These are phyloP conservation scores for Mayetiola destructor DNA, from an alignment of 2,888 invertebrate genomes.

Conservation along the genomic window DNA sequence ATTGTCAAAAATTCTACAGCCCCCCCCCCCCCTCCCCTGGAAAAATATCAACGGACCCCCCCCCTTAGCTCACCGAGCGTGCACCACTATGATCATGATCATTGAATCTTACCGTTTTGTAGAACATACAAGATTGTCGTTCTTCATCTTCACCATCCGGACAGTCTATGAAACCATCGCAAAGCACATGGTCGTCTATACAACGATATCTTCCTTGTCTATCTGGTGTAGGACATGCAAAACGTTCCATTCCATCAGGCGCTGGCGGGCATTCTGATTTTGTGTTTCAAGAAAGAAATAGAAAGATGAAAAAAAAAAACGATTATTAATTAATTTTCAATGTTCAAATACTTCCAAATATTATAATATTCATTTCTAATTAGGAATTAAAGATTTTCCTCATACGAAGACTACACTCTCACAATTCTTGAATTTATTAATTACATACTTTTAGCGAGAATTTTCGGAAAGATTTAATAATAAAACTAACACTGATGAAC, in stretches of 20 bases:
- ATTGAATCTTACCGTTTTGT: conserved; percentile 70
- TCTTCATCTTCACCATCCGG: conserved; percentile 88
- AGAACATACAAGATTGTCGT: conserved; percentile 88
- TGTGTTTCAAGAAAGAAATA: conserved; percentile 13
- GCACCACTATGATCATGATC: too few species aligned
- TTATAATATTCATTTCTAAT: too few species aligned
- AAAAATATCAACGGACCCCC: too few species aligned
- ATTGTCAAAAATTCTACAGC: too few species aligned
- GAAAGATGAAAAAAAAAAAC: background rate
- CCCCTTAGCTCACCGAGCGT: too few species aligned
- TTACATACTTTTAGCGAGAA: too few species aligned
- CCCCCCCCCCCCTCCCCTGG: too few species aligned
- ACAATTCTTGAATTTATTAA: too few species aligned
- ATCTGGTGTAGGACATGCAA: conserved; percentile 86
- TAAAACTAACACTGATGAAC: too few species aligned
- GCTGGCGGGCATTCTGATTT: conserved; percentile 86
- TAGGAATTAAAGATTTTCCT: too few species aligned
- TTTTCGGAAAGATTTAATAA: too few species aligned
- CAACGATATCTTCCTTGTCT: conserved; percentile 83
- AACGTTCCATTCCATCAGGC: conserved; percentile 86
- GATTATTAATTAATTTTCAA: background rate
- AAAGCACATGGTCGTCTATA: conserved; percentile 88
- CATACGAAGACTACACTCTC: too few species aligned
- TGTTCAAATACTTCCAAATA: background rate
- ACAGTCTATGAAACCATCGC: conserved; percentile 90